These are phyloP conservation scores for Drosophila equinoxialis DNA, from an alignment of 1,140 invertebrate species.

Conservation along the genomic window DNA sequence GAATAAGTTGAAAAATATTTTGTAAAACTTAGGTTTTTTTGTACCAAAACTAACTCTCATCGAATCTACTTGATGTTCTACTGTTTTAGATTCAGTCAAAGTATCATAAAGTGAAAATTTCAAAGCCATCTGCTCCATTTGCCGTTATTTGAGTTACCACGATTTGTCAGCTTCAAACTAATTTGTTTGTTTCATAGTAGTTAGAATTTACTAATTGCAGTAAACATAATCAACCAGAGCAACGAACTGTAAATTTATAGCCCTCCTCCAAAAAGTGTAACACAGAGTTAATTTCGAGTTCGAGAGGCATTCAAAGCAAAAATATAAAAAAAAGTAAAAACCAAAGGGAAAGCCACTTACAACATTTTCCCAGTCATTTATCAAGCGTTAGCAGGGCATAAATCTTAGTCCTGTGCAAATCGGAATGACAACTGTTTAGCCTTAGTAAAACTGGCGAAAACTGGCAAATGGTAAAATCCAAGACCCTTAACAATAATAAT, in stretches of 20 bases:
- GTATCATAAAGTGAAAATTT: background rate
- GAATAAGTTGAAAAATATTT: no score
- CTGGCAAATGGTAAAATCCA: conserved; percentile 44
- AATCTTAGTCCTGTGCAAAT: conserved; percentile 68
- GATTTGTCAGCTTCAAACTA: conserved; percentile 10
- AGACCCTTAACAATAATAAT: conserved; percentile 39
- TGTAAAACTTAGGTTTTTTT: no score
- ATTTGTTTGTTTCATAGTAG: conserved; percentile 27
- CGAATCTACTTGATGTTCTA: no score
- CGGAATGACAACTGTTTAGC: conserved; percentile 61
- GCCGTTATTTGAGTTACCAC: background rate
- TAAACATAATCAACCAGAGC: conserved; percentile 26
- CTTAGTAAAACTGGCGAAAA: conserved; percentile 24
- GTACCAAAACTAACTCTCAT: no score
- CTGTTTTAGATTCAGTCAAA: no score
- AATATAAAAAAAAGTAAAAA: conserved; percentile 3
- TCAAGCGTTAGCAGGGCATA: conserved; percentile 64
- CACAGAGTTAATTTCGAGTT: conserved; percentile 28
- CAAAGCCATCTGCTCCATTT: background rate
- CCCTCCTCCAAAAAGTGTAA: conserved; percentile 25
- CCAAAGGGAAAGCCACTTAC: conserved; percentile 40
- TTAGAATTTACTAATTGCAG: conserved; percentile 51
- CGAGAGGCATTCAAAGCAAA: conserved; percentile 28
- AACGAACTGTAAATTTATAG: conserved; percentile 73
- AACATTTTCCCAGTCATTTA: conserved; percentile 68